Conservation (phyloP, 2,888 invertebrate species). For the Pseudococcus longispinus region DNA sequence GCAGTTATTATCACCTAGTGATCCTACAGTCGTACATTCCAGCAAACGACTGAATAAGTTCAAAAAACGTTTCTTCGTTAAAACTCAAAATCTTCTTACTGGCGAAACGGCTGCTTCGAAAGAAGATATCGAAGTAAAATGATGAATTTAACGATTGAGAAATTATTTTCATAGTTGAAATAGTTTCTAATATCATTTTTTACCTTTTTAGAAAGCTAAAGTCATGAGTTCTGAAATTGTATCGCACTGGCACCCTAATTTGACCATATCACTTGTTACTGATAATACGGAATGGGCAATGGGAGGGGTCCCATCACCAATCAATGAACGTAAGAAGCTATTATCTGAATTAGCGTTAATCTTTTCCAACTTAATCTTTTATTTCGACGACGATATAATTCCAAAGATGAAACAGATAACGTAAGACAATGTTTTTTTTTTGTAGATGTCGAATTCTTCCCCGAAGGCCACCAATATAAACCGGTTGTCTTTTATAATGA, state of each 20-base stretch:
- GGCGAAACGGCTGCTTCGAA: slow-evolving; percentile 83
- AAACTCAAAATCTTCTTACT: slow-evolving; percentile 92
- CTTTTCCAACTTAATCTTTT: slow-evolving; percentile 21
- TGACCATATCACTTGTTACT: slow-evolving; percentile 92
- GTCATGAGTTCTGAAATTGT: slow-evolving; percentile 84
- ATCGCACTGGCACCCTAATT: slow-evolving; percentile 99
- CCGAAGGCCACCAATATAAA: slow-evolving; percentile 85
- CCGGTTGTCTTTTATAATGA: slow-evolving; percentile 95
- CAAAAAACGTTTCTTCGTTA: slow-evolving; percentile 84
- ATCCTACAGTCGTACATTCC: slow-evolving; percentile 75
- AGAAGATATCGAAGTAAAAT: slow-evolving; percentile 69
- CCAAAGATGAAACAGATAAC: not conserved
- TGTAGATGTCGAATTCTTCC: slow-evolving; percentile 81
- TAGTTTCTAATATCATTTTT: not conserved
- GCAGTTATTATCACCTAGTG: slow-evolving; percentile 68
- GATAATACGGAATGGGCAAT: slow-evolving; percentile 95
- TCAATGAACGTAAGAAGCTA: slow-evolving; percentile 77
- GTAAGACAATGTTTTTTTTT: slow-evolving; percentile 40
- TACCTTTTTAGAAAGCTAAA: slow-evolving; percentile 70
- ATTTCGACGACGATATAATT: not conserved
- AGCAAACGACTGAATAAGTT: slow-evolving; percentile 87
- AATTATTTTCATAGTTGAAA: not conserved
- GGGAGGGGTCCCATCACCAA: slow-evolving; percentile 88
- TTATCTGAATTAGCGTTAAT: slow-evolving; percentile 5
- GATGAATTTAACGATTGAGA: not conserved